Evolutionary conservation across 1,140 invertebrate genomes (phyloP).

Genomic region (Akabosia matsudoensis): DNA sequence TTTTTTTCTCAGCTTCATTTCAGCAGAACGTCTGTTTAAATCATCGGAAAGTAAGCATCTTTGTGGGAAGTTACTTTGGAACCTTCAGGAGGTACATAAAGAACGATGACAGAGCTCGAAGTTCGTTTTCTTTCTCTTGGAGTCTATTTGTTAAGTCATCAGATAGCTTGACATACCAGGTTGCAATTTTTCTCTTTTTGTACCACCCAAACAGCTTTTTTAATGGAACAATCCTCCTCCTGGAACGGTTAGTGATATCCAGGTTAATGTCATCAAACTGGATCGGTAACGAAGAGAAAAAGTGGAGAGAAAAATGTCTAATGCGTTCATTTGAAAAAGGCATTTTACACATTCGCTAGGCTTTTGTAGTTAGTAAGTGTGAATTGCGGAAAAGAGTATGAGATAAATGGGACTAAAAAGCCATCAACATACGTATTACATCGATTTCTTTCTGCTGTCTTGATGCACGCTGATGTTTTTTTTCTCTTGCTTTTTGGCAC

Average conservation of each 20-base stretch:
- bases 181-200: neutral
- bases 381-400: neutral
- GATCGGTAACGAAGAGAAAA: neutral
- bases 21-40: no score
- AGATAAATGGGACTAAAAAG: no score
- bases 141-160: neutral
- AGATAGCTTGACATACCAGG: neutral
- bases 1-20: no score
- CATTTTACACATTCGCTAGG: neutral
- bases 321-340: no score
- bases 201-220: neutral
- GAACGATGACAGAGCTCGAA: no score
- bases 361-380: neutral
- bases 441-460: no score
- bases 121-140: neutral
- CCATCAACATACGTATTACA: no score
- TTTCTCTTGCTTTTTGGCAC: neutral
- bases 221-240: constrained; percentile 10
- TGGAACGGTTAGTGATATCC: neutral
- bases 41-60: no score
- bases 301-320: neutral
- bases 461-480: no score
- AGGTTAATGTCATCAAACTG: constrained; percentile 3
- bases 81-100: no score
- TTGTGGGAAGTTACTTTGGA: no score